Conservation (phyloP, 1,140 invertebrate species). For the Akabosia matsudoensis region DNA sequence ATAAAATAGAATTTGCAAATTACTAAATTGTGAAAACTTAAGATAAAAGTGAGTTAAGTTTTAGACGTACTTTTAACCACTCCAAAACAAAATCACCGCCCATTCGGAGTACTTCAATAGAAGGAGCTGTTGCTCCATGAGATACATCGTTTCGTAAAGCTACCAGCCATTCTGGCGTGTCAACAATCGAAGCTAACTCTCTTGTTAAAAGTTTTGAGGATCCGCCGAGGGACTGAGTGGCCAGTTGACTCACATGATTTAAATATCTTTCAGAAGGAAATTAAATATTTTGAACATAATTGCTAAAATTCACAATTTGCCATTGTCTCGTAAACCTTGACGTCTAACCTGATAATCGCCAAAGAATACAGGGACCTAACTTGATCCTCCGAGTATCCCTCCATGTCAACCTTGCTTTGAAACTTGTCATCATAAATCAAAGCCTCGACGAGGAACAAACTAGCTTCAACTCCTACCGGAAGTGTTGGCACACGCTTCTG, state of each 20-base stretch:
- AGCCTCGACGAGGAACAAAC: slow-evolving; percentile 63
- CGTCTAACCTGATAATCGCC: slow-evolving; percentile 36
- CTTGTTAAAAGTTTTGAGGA: slow-evolving; percentile 57
- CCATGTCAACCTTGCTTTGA: background rate
- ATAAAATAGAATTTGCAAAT: background rate
- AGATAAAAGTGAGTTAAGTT: too few relatives aligned
- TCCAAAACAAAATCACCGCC: slow-evolving; percentile 57
- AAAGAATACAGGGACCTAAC: slow-evolving; percentile 38
- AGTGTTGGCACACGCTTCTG: slow-evolving; percentile 58
- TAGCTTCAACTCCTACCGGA: slow-evolving; percentile 65
- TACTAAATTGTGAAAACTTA: too few relatives aligned
- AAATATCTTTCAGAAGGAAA: slow-evolving; percentile 29
- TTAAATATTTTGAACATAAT: background rate
- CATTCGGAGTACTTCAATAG: slow-evolving; percentile 57
- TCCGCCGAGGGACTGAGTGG: slow-evolving; percentile 56
- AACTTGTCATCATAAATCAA: slow-evolving; percentile 56
- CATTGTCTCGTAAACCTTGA: background rate
- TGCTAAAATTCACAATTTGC: background rate
- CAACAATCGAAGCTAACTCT: slow-evolving; percentile 57
- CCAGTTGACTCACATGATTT: slow-evolving; percentile 42
- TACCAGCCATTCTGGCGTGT: slow-evolving; percentile 65
- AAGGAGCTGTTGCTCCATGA: slow-evolving; percentile 60
- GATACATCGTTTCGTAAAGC: slow-evolving; percentile 64
- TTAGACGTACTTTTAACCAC: slow-evolving; percentile 59
- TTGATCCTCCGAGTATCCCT: slow-evolving; percentile 20